Evolutionary conservation across 2,888 invertebrate species (phyloP).

Genomic region (Empis stercorea): DNA sequence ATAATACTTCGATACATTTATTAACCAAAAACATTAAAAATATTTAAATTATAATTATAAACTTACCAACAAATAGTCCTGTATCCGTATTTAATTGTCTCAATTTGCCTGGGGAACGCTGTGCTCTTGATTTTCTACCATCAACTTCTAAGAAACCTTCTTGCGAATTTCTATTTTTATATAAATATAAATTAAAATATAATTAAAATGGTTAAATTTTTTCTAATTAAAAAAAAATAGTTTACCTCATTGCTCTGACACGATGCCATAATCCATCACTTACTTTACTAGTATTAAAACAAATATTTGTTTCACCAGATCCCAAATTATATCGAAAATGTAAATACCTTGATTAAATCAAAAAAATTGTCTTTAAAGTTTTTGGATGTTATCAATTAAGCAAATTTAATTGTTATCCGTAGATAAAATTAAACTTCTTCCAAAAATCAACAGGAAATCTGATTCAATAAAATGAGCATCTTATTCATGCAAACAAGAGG

Average conservation of each 20-base stretch:
- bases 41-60: neutral
- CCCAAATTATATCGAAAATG: conserved; percentile 70
- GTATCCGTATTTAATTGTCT: conserved; percentile 77
- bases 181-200: neutral
- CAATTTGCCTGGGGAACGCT: conserved; percentile 71
- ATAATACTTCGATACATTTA: no score
- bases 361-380: conserved; percentile 1
- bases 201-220: neutral
- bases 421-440: no score
- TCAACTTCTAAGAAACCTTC: conserved; percentile 83
- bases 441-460: no score
- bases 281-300: conserved; percentile 72
- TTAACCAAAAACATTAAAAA: no score
- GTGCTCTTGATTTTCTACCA: conserved; percentile 65
- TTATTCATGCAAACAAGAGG: no score
- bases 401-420: no score
- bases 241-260: conserved; percentile 59
- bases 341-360: conserved; percentile 22
- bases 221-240: neutral
- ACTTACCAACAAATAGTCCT: conserved; percentile 76
- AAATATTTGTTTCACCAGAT: conserved; percentile 71
- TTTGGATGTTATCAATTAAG: neutral
- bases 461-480: no score
- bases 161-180: conserved; percentile 57
- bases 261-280: conserved; percentile 80